Evolutionary conservation across 1,140 invertebrate genomes (phyloP), one percentile per base, ranked within the genome.

Genomic region (Scaptomyza hsui): DNA sequence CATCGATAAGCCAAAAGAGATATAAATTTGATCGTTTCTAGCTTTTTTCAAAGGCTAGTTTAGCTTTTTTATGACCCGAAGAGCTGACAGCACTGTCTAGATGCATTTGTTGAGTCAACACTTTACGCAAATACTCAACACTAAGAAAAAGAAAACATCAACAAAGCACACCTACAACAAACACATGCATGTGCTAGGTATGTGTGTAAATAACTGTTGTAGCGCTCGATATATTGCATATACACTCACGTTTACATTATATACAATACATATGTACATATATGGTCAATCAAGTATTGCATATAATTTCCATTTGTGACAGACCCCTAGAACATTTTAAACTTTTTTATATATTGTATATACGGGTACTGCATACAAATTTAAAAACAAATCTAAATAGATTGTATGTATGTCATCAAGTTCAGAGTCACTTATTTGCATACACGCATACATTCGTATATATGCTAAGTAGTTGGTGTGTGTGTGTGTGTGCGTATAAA

Each of bases 201-300:
- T 2, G 24, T 45, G n/a, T 45, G 42, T 15, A 47, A 53, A 35
- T 41, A 49, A 32, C 29, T 26, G 63, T 41, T 74, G 67, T 75
- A 74, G 59, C 26, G 15, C 24, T 45, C 41, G 3, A 41, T 15
- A 9, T 19, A 44, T 19, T 4, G 18, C 16, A 10, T 1, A 10
- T 1, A 9, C 13, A 19, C 10, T 19, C 3, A 44, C 16, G 10
- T 12, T 44, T 10, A 56, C 15, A 18, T 29, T 26, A 51, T 24
- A 41, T 45, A 78, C 32, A 53, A 57, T 53, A 59, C 37, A 48
- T 32, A 42, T 60, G 16, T 16, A 26, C 26, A 71, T 41, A 61
- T 12, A 16, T 21, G 32, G 2, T 3, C 37, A 55, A 68, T 13
- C 15, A 21, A 44, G 10, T 19, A 19, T n/a, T 10, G 19, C 16